These are phyloP conservation scores for Mesocentrotus franciscanus DNA, from an alignment of 53 echinoderm and acorn worm genomes.

Conservation along the genomic window DNA sequence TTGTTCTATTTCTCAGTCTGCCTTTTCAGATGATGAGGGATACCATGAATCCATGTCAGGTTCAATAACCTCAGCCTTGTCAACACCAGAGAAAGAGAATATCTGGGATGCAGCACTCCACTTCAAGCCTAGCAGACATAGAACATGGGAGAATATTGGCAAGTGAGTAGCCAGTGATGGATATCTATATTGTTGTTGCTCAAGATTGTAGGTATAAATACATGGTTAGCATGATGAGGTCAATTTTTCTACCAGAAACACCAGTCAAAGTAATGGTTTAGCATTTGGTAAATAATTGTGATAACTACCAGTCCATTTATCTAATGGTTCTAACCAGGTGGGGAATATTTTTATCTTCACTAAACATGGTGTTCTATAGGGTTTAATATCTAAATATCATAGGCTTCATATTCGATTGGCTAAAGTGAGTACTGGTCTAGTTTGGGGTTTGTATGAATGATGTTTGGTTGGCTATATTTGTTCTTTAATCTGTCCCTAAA, in stretches of 20 bases:
- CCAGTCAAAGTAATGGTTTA: too few species aligned
- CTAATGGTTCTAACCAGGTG: not conserved
- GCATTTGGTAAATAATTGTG: too few species aligned
- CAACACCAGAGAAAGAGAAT: constrained; percentile 71
- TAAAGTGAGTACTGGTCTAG: not conserved
- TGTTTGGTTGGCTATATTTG: too few species aligned
- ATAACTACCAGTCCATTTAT: too few species aligned
- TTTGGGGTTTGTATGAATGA: not conserved
- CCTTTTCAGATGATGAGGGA: constrained; percentile 78
- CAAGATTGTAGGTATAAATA: not conserved
- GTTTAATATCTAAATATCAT: not conserved
- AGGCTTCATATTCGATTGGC: not conserved
- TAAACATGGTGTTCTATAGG: not conserved
- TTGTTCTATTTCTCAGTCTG: not conserved
- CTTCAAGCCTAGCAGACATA: constrained; percentile 76
- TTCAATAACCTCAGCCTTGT: constrained; percentile 61
- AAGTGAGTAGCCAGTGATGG: constrained; percentile 65
- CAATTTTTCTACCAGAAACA: too few species aligned
- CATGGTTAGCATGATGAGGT: too few species aligned
- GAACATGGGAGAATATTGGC: constrained; percentile 93
- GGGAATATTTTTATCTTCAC: not conserved
- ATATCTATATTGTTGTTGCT: not conserved
- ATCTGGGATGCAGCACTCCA: constrained; percentile 80
- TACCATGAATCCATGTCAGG: constrained; percentile 74
- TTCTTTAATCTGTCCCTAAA: too few species aligned